A percentile compares a stretch with the other conserved stretches of the same genome.
Evolutionary conservation across 2,797 vertebrate species (phyloP).

Genomic region (Nyctibius grandis): DNA sequence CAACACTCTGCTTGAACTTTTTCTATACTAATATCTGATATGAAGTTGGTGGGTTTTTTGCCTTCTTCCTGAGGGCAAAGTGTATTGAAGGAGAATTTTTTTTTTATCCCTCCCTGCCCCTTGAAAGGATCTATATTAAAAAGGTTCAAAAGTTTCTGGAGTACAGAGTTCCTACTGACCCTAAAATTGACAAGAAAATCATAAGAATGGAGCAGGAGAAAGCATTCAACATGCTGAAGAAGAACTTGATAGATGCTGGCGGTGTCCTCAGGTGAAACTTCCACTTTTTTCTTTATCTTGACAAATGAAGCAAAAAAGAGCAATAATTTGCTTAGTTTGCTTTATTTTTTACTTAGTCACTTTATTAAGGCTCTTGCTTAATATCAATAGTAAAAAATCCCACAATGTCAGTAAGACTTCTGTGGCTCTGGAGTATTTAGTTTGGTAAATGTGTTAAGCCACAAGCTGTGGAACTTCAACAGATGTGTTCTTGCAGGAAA

Average conservation of each 20-base stretch:
- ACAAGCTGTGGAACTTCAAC: background rate
- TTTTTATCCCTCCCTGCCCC: background rate
- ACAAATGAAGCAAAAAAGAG: background rate
- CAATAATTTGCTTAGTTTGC: background rate
- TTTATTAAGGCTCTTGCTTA: background rate
- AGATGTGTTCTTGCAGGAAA: background rate
- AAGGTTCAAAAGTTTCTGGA: slow-evolving; percentile 85
- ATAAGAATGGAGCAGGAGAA: slow-evolving; percentile 85
- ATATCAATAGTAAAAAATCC: background rate
- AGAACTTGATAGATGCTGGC: slow-evolving; percentile 79
- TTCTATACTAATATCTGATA: background rate
- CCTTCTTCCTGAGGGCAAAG: background rate
- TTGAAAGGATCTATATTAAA: slow-evolving; percentile 85
- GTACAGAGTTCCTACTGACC: slow-evolving; percentile 82
- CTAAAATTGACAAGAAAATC: slow-evolving; percentile 85
- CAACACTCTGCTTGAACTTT: background rate
- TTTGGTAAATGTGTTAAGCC: background rate
- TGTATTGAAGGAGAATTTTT: background rate
- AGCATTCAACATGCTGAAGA: slow-evolving; percentile 84
- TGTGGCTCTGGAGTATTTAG: background rate
- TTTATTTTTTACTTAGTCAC: background rate
- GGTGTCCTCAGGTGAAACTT: slow-evolving; percentile 79
- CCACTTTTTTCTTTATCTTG: slow-evolving; percentile 6
- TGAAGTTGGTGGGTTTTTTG: background rate
- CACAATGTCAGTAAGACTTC: background rate